Evolutionary conservation across 1,140 invertebrate genomes (phyloP), one percentile per base, ranked within the genome.

Genomic region (Nasonia vitripennis): DNA sequence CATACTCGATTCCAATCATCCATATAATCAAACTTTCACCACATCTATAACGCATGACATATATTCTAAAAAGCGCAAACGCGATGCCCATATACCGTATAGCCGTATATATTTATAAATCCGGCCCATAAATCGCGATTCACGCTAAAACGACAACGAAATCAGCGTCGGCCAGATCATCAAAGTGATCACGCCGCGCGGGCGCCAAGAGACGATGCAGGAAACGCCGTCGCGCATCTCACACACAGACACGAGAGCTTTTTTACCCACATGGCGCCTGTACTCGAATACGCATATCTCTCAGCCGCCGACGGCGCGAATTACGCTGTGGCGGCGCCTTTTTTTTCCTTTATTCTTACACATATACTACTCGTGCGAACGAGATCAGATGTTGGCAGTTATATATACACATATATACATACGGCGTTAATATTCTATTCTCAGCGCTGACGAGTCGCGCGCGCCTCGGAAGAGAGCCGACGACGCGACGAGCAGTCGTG

Each of bases 391-490:
- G 70, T 31, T 73, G 27, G 5, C 17, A 70, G 9, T 3, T 17
- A 17, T 31, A n/a, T 70, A 70, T n/a, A 7, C 6, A 11, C 2
- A 17, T n/a, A 17, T n/a, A 62, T 62, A n/a, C 6, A 23, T 23
- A 41, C 48, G 31, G 67, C 81, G 23, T 45, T 62, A 77, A 81
- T 86, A 87, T 90, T 90, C 90, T 91, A 91, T 91, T 91, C 89
- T 89, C 87, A 91, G 91, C 90, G 89, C 89, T 91, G 89, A 90
- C 90, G 89, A n/a, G 81, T 89, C 67, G 89, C 86, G 82, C 27
- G 27, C 27, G 27, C 1, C 27, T 55, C 12, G 12, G 41, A 9
- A 45, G 41, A 7, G 41, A 90, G 70, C 87, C 75, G 27, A 3
- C 34, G 85, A 62, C 83, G 86, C 34, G 77, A 10, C 17, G 31